A percentile compares a stretch with the other conserved stretches of the same genome.
Evolutionary conservation across 2,113 vertebrate species (phyloP).

Genomic region (Mola mola): DNA sequence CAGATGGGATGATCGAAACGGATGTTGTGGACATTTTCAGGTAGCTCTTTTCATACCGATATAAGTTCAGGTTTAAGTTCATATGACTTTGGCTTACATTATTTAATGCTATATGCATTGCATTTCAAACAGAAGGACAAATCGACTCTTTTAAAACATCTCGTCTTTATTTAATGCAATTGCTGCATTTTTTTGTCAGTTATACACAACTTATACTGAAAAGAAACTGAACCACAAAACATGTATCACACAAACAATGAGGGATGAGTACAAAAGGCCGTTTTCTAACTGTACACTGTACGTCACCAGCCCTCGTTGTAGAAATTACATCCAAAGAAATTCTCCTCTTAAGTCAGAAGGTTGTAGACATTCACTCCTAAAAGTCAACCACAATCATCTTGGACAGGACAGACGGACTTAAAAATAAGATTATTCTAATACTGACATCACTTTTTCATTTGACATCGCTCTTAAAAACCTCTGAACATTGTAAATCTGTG

Average conservation of each 20-base stretch:
- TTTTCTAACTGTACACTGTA: conserved; percentile 34
- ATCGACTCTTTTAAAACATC: conserved; percentile 41
- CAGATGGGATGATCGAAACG: too few species aligned
- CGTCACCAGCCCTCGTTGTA: conserved; percentile 53
- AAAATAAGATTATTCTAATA: conserved; percentile 29
- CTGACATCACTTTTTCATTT: conserved; percentile 63
- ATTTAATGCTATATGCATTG: not conserved
- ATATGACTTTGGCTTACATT: too few species aligned
- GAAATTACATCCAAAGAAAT: conserved; percentile 45
- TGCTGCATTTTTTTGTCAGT: conserved; percentile 17
- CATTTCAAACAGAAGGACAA: not conserved
- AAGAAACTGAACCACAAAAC: conserved; percentile 62
- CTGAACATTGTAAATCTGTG: conserved; percentile 24
- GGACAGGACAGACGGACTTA: conserved; percentile 28
- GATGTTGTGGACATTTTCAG: too few species aligned
- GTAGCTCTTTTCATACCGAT: too few species aligned
- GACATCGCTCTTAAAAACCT: conserved; percentile 59
- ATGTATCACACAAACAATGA: conserved; percentile 50
- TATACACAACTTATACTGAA: conserved; percentile 53
- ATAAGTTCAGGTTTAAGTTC: too few species aligned
- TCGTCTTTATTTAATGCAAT: conserved; percentile 60
- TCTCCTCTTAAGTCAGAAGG: conserved; percentile 18
- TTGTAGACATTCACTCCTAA: conserved; percentile 57
- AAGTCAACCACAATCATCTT: conserved; percentile 27
- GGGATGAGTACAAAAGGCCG: conserved; percentile 38